These are phyloP conservation scores for Porites cylindrica DNA, from an alignment of 92 coral and sea anemone species.

Conservation along the genomic window DNA sequence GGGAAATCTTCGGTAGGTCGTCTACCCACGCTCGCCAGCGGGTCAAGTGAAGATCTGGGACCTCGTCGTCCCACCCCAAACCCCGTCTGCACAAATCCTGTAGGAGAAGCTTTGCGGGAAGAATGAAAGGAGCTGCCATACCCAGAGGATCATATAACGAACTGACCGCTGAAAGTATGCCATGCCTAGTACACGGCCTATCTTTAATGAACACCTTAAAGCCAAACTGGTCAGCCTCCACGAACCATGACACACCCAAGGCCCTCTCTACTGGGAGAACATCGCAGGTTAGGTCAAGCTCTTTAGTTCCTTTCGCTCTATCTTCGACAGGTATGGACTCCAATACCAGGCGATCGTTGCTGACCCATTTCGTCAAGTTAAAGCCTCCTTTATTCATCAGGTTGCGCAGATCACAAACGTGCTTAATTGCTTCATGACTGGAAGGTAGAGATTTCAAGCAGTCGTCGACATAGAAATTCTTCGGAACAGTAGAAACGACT, in stretches of 20 bases:
- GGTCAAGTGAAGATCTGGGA: too few relatives aligned
- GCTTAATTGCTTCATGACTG: slow-evolving; percentile 29
- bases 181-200: too few relatives aligned
- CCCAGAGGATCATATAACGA: slow-evolving; percentile 44
- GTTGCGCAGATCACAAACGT: slow-evolving; percentile 27
- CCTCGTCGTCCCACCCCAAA: too few relatives aligned
- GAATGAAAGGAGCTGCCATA: too few relatives aligned
- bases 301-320: slow-evolving; percentile 54
- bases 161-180: background rate
- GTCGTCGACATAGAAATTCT: slow-evolving; percentile 62
- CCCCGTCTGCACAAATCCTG: too few relatives aligned
- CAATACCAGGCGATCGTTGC: slow-evolving; percentile 37
- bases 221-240: slow-evolving; percentile 35
- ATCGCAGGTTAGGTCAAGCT: slow-evolving; percentile 34
- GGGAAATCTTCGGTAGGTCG: too few relatives aligned
- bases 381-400: too few relatives aligned
- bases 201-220: too few relatives aligned
- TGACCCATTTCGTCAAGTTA: too few relatives aligned
- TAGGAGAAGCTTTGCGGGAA: too few relatives aligned
- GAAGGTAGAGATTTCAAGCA: slow-evolving; percentile 59
- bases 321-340: slow-evolving; percentile 46
- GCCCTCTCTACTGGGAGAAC: slow-evolving; percentile 51
- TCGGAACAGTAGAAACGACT: background rate
- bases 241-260: slow-evolving; percentile 55
- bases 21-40: too few relatives aligned